Evolutionary conservation across 2,113 vertebrate genomes (phyloP).

Genomic region (Psilopsiagon aurifrons): DNA sequence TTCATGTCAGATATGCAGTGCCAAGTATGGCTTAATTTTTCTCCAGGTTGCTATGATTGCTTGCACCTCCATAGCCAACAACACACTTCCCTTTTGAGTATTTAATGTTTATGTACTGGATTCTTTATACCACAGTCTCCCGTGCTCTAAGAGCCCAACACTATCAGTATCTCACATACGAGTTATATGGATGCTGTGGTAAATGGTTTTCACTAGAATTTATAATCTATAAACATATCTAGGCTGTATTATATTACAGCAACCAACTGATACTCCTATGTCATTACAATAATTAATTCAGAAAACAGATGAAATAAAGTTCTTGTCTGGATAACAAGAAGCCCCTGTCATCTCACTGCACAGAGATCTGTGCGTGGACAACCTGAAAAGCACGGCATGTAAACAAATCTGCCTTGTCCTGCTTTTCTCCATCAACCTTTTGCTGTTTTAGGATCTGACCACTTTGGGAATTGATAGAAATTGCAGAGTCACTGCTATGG

Average conservation of each 20-base stretch:
- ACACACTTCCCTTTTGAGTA: not conserved
- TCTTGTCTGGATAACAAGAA: not conserved
- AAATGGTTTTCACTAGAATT: not conserved
- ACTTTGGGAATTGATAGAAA: not conserved
- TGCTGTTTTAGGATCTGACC: not conserved
- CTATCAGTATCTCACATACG: not conserved
- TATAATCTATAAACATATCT: not conserved
- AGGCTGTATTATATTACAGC: not conserved
- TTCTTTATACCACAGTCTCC: not conserved
- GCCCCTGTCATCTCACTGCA: not conserved
- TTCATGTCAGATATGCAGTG: not conserved
- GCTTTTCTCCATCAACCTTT: not conserved
- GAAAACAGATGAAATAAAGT: not conserved
- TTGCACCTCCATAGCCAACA: not conserved
- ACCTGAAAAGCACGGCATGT: not conserved
- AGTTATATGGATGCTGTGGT: not conserved
- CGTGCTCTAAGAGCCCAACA: not conserved
- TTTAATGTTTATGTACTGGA: not conserved
- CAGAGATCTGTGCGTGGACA: not conserved
- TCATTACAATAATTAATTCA: not conserved
- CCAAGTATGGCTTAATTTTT: not conserved
- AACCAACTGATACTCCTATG: not conserved
- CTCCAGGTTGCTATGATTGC: not conserved
- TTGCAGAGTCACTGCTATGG: not conserved
- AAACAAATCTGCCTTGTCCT: not conserved